Percentiles rank a stretch among this genome's conserved stretches.
These are phyloP conservation scores for Ramphastos sulfuratus DNA, from an alignment of 2,113 vertebrate genomes.

Conservation along the genomic window DNA sequence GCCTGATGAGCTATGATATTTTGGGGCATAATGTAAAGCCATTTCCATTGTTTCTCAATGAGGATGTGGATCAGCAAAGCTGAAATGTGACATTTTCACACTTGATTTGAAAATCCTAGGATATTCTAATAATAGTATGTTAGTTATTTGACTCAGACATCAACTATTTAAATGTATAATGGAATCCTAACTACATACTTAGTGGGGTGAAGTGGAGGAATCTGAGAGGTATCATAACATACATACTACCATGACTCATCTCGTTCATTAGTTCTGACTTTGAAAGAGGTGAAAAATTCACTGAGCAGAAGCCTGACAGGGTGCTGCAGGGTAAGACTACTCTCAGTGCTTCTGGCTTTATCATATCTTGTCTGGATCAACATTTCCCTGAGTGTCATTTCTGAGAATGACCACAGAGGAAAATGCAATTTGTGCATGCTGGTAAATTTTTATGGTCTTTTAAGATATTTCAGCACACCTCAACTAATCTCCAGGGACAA, in stretches of 20 bases:
- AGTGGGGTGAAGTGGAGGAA: neutral
- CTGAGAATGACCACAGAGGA: neutral
- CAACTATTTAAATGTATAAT: neutral
- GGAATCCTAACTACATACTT: neutral
- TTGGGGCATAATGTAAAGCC: neutral
- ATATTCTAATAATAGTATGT: neutral
- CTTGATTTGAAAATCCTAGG: neutral
- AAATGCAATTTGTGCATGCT: neutral
- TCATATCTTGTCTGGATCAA: neutral
- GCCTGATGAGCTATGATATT: neutral
- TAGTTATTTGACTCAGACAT: neutral
- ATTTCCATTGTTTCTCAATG: neutral
- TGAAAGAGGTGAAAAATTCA: neutral
- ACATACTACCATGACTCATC: neutral
- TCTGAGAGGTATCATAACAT: neutral
- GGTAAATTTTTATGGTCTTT: neutral
- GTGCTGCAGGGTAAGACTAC: neutral
- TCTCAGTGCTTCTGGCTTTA: neutral
- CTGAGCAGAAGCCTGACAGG: neutral
- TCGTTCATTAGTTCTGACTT: neutral
- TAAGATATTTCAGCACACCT: neutral
- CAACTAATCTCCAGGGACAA: neutral
- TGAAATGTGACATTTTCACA: neutral
- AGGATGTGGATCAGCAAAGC: neutral
- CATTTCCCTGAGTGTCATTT: neutral